A percentile compares a stretch with the other conserved stretches of the same genome.
These are phyloP conservation scores for Crotalus helleri DNA, from an alignment of 2,113 vertebrate genomes.

Conservation along the genomic window DNA sequence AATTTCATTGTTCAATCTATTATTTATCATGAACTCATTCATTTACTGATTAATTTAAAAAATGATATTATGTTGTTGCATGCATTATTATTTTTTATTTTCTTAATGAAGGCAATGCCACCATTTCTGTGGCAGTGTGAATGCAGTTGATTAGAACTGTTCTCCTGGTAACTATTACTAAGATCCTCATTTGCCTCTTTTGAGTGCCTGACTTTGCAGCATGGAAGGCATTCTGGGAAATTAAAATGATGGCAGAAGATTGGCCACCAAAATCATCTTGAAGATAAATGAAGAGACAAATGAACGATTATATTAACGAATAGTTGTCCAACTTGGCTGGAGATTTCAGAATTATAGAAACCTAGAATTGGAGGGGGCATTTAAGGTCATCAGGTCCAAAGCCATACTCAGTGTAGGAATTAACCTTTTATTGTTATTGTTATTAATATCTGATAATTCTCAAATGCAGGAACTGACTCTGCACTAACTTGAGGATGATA, in stretches of 20 bases:
- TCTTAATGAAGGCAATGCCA: neutral
- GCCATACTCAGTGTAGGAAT: neutral
- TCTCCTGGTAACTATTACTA: neutral
- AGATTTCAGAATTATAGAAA: neutral
- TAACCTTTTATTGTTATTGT: neutral
- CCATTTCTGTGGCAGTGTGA: neutral
- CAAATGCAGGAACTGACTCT: neutral
- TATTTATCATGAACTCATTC: neutral
- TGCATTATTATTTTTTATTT: neutral
- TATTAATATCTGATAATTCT: neutral
- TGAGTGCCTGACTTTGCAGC: neutral
- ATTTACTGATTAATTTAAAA: neutral
- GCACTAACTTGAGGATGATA: neutral
- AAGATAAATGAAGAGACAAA: neutral
- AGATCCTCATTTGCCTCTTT: neutral
- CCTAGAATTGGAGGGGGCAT: neutral
- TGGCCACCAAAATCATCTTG: neutral
- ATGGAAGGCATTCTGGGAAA: neutral
- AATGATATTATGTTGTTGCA: neutral
- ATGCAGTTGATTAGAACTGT: neutral
- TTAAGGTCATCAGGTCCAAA: neutral
- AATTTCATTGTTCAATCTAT: neutral
- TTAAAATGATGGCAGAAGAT: neutral
- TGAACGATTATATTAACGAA: neutral
- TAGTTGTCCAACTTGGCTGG: neutral